Conservation (phyloP, 1,140 invertebrate species). For the Penaeus vannamei region DNA sequence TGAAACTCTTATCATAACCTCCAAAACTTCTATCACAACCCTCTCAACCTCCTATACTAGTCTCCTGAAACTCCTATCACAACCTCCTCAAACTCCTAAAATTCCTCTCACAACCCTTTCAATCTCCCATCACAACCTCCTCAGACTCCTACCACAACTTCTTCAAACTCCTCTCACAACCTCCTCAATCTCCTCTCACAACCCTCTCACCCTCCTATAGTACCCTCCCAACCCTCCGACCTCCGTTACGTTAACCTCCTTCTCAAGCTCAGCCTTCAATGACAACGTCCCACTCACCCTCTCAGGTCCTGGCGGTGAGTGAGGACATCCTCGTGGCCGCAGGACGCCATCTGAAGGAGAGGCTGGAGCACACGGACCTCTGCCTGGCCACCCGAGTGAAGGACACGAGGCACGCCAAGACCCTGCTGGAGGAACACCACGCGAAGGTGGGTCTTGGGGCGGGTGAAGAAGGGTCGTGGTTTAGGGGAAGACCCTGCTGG, state of each 20-base stretch:
- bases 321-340: conserved; percentile 49
- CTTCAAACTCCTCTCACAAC: too few species aligned
- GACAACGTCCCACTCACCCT: not conserved
- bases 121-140: too few species aligned
- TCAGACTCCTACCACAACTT: too few species aligned
- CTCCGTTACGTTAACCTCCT: too few species aligned
- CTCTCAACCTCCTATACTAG: too few species aligned
- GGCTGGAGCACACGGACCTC: conserved; percentile 50
- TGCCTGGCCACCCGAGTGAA: conserved; percentile 28
- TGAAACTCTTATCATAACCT: too few species aligned
- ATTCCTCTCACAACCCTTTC: too few species aligned
- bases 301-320: conserved; percentile 9
- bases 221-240: not conserved
- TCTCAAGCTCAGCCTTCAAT: not conserved
- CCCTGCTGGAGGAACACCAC: conserved; percentile 51
- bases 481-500: conserved; percentile 34
- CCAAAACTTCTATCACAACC: too few species aligned
- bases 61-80: too few species aligned
- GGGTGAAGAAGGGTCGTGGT: too few species aligned
- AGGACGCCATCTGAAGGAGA: conserved; percentile 25
- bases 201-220: not conserved
- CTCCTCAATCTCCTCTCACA: too few species aligned
- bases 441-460: conserved; percentile 38
- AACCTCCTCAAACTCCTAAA: too few species aligned
- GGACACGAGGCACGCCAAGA: conserved; percentile 45